phyloP scores from a whole-genome alignment of 2,888 invertebrate species.

The Disparrhopalites patrizii region DNA sequence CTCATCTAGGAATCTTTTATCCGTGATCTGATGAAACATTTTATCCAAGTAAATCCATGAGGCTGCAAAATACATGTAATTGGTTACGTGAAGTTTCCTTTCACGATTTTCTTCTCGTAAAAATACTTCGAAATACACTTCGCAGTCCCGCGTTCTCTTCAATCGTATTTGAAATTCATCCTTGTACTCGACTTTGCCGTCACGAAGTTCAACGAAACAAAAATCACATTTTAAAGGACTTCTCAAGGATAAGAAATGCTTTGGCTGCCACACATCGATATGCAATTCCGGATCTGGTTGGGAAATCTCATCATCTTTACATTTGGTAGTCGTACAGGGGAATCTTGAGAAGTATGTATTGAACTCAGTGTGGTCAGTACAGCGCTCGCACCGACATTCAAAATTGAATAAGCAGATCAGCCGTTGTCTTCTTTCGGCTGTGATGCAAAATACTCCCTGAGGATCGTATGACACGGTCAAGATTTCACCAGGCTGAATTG shows the following conservation, averaged over 20 bases:
- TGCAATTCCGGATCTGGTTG: too few species aligned
- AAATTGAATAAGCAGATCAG: neutral
- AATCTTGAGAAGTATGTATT: neutral
- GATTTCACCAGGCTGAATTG: neutral
- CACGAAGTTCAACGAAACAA: neutral
- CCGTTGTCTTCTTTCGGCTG: neutral
- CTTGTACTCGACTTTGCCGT: neutral
- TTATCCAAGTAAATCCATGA: neutral
- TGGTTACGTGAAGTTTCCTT: neutral
- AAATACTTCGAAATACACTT: neutral
- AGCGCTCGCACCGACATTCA: neutral
- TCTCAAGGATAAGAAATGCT: neutral
- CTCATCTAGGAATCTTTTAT: neutral
- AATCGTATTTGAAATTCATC: neutral
- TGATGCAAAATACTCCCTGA: neutral
- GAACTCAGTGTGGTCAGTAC: neutral
- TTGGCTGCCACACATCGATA: neutral
- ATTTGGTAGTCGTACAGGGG: neutral
- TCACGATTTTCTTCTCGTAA: neutral
- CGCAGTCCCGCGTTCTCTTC: neutral
- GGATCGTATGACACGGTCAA: neutral
- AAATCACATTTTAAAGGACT: too few species aligned
- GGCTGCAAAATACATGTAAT: neutral
- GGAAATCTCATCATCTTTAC: neutral
- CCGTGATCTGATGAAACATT: neutral